Conservation (phyloP, 2,113 vertebrate genomes). For the Myotis brandtii region DNA sequence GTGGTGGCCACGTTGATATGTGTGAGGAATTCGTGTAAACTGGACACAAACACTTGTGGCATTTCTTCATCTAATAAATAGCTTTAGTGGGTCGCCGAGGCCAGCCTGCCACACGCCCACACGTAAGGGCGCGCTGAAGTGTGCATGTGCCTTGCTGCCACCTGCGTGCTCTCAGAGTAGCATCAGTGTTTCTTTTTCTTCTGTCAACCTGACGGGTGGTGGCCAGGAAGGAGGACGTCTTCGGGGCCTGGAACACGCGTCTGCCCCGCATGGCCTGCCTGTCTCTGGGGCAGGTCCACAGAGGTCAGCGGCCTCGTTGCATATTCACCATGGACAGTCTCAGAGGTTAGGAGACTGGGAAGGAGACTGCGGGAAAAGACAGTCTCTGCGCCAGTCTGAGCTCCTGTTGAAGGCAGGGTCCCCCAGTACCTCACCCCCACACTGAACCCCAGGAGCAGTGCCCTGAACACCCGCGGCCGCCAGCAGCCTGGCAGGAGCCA, state of each 20-base stretch:
- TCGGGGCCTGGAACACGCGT: constrained; percentile 83
- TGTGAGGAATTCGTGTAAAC: background rate
- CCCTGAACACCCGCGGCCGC: no score
- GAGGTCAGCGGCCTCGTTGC: constrained; percentile 75
- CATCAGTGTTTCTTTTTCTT: background rate
- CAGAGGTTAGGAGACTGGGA: background rate
- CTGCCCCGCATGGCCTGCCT: constrained; percentile 79
- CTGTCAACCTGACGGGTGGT: constrained; percentile 70
- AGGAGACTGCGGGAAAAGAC: background rate
- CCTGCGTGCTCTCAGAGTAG: background rate
- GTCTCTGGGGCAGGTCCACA: constrained; percentile 83
- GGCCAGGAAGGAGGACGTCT: constrained; percentile 82
- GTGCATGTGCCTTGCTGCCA: accelerated
- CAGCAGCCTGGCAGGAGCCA: background rate
- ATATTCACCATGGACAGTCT: background rate
- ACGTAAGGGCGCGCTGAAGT: no score
- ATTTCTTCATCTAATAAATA: background rate
- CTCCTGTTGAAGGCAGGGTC: background rate
- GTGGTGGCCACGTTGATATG: accelerated
- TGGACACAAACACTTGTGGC: background rate
- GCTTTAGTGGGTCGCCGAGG: no score
- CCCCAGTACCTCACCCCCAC: background rate
- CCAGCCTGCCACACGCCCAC: background rate
- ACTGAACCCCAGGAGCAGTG: background rate
- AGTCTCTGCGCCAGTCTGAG: background rate